Conservation (phyloP, 2,797 vertebrate genomes). For the Gadopsis marmoratus region DNA sequence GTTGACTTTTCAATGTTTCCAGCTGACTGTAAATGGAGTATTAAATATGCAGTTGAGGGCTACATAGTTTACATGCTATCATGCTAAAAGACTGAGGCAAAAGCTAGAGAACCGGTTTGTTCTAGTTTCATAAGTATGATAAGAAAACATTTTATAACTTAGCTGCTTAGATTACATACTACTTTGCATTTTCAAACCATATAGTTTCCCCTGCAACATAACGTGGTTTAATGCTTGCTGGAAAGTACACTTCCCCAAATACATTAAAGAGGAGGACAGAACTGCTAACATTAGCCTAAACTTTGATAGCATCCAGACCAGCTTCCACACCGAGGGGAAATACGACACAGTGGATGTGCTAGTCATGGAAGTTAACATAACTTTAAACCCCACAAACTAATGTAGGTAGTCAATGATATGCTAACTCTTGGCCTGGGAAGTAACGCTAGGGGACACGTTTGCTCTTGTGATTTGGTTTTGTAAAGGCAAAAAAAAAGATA, state of each 20-base stretch:
- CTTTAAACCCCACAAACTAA: background rate
- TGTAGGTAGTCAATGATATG: background rate
- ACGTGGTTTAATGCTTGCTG: background rate
- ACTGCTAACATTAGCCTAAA: background rate
- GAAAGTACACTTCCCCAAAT: slow-evolving; percentile 3
- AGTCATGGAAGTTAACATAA: background rate
- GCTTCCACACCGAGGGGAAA: background rate
- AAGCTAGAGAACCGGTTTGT: background rate
- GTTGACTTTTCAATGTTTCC: background rate
- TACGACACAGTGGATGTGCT: background rate
- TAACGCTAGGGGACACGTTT: background rate
- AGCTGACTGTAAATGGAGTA: background rate
- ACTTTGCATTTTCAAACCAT: background rate
- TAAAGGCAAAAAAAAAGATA: background rate
- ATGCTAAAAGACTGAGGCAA: background rate
- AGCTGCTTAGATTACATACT: background rate
- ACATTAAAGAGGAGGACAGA: background rate
- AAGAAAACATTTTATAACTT: no score
- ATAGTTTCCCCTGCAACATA: no score
- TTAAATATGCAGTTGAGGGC: slow-evolving; percentile 5
- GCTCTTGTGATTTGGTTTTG: background rate
- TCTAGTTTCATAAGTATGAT: background rate
- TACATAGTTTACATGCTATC: background rate
- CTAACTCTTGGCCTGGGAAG: background rate
- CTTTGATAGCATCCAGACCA: background rate